Evolutionary conservation across 1,140 invertebrate genomes (phyloP).

Genomic region (Whitmania pigra): DNA sequence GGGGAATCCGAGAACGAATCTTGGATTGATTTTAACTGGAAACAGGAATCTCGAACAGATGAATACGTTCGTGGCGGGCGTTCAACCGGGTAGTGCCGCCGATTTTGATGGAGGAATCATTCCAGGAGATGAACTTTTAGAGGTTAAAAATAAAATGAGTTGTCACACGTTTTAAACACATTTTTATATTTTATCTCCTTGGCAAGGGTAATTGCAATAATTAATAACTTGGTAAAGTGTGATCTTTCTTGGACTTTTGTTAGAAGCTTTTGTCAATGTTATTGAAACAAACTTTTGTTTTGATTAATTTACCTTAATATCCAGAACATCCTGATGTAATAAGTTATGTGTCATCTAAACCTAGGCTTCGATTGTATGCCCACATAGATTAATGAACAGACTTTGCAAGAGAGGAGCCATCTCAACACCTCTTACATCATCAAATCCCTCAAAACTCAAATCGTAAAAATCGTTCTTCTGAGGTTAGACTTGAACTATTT

Average conservation of each 20-base stretch:
- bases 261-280: not conserved
- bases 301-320: no score
- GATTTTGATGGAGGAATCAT: not conserved
- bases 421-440: conserved; percentile 89
- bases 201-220: no score
- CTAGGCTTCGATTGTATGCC: not conserved
- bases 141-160: not conserved
- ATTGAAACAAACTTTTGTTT: no score
- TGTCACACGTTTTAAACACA: conserved; percentile 36
- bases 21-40: conserved; percentile 8
- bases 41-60: conserved; percentile 4
- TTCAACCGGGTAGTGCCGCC: not conserved
- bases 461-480: conserved; percentile 72
- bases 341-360: not conserved
- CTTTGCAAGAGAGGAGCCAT: conserved; percentile 81
- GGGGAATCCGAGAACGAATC: not conserved
- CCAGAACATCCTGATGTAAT: not conserved
- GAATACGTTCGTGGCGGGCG: not conserved
- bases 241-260: not conserved
- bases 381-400: conserved; percentile 73
- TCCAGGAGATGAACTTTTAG: conserved; percentile 7
- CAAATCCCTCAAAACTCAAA: conserved; percentile 66
- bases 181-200: conserved; percentile 20
- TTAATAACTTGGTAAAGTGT: no score
- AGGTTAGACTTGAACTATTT: conserved; percentile 47